These are phyloP conservation scores for Ctenoplectra terminalis DNA, from an alignment of 1,140 invertebrate species.

Conservation along the genomic window DNA sequence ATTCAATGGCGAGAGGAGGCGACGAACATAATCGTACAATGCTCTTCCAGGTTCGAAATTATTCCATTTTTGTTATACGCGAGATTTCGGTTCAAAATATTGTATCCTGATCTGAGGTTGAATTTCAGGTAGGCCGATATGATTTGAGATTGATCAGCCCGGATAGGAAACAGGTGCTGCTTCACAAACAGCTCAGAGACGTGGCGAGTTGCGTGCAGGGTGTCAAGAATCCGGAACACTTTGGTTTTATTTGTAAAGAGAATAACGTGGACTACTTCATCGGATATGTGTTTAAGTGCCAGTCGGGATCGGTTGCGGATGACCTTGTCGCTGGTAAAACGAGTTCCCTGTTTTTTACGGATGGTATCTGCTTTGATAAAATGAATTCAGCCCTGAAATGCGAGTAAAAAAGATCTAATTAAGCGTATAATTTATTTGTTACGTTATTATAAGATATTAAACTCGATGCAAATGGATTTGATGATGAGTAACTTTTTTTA, in stretches of 20 bases:
- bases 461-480: not conserved
- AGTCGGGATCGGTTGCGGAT: slow-evolving; percentile 90
- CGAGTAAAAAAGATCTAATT: not conserved
- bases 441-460: not conserved
- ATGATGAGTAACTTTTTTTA: not conserved
- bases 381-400: not conserved
- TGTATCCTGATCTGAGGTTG: slow-evolving; percentile 4
- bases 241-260: slow-evolving; percentile 96
- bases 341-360: slow-evolving; percentile 14
- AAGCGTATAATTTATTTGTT: not conserved
- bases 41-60: slow-evolving; percentile 90
- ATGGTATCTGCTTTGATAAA: not conserved
- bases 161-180: slow-evolving; percentile 93
- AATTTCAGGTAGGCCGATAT: slow-evolving; percentile 89
- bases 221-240: slow-evolving; percentile 90
- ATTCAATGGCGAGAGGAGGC: slow-evolving; percentile 70
- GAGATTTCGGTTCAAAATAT: not conserved
- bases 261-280: slow-evolving; percentile 87
- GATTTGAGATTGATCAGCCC: slow-evolving; percentile 96
- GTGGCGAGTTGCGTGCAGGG: slow-evolving; percentile 95
- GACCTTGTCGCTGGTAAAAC: slow-evolving; percentile 89
- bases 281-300: slow-evolving; percentile 95
- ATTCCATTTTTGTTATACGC: not conserved
- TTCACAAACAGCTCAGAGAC: slow-evolving; percentile 94
- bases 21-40: slow-evolving; percentile 95